A percentile compares a stretch with the other conserved stretches of the same genome.
Conservation (phyloP, 1,140 invertebrate species). For the Carposina sasakii region DNA sequence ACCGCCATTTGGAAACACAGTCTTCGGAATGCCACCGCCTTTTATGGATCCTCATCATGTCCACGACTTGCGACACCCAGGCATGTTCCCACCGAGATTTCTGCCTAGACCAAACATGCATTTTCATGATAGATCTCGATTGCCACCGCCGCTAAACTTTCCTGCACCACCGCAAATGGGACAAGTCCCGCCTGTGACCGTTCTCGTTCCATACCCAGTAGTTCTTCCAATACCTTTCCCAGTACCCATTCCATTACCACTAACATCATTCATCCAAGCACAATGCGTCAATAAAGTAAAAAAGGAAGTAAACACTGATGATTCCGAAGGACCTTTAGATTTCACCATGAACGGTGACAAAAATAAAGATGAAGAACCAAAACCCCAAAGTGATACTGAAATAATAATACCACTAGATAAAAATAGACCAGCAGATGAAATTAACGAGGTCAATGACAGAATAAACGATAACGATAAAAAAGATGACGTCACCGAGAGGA, state of each 20-base stretch:
- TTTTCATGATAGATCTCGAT: conserved; percentile 51
- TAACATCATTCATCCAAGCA: conserved; percentile 76
- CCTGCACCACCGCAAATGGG: conserved; percentile 37
- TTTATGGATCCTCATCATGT: conserved; percentile 40
- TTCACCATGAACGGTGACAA: conserved; percentile 63
- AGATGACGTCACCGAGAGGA: conserved; percentile 58
- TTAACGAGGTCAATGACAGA: conserved; percentile 36
- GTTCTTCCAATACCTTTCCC: conserved; percentile 87
- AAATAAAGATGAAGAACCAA: conserved; percentile 39
- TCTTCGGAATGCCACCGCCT: conserved; percentile 57
- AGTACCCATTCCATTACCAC: conserved; percentile 86
- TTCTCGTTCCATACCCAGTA: conserved; percentile 88
- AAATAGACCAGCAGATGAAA: conserved; percentile 25
- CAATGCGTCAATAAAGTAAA: conserved; percentile 57
- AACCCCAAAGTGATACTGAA: conserved; percentile 16
- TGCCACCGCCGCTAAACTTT: conserved; percentile 55
- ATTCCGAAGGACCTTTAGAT: conserved; percentile 62
- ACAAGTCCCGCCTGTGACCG: conserved; percentile 83
- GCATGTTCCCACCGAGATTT: conserved; percentile 57
- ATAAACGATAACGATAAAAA: conserved; percentile 36
- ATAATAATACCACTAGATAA: conserved; percentile 26
- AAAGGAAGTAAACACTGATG: conserved; percentile 44
- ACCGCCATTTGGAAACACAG: conserved; percentile 50
- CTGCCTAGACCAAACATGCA: conserved; percentile 51
- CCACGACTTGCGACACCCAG: conserved; percentile 54